phyloP scores from a whole-genome alignment of 2,797 vertebrate genomes.

The Gymnopithys bicolor region DNA sequence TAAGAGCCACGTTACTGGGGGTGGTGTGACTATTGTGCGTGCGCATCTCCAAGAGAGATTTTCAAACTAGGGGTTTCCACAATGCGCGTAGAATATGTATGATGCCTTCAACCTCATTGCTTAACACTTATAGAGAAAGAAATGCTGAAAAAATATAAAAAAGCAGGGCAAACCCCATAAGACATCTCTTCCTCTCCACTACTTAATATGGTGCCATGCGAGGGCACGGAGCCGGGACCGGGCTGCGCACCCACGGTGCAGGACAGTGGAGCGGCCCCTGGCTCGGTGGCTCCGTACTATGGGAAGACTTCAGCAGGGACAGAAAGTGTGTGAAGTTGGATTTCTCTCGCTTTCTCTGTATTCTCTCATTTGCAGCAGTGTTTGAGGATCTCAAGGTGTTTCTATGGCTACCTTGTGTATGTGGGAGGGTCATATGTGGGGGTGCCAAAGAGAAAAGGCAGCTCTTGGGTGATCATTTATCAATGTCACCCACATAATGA shows the following conservation, averaged over 20 bases:
- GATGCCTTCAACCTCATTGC: background rate
- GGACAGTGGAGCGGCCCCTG: slow-evolving; percentile 5
- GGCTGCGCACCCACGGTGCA: background rate
- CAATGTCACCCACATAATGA: slow-evolving; percentile 99
- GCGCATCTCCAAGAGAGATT: background rate
- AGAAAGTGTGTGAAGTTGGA: slow-evolving; percentile 50
- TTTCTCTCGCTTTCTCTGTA: slow-evolving; percentile 46
- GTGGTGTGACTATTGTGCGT: background rate
- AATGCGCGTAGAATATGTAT: background rate
- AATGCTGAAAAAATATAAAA: background rate
- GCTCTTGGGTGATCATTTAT: slow-evolving; percentile 99
- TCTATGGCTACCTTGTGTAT: slow-evolving; percentile 93
- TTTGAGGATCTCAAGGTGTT: slow-evolving; percentile 88
- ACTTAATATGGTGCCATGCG: background rate
- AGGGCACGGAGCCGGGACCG: background rate
- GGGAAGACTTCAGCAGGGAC: background rate
- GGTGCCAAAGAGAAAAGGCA: slow-evolving; percentile 93
- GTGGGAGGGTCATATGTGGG: slow-evolving; percentile 89
- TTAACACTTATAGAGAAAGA: background rate
- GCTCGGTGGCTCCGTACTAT: background rate
- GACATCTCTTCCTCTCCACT: background rate
- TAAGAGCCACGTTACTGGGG: background rate
- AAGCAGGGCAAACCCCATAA: background rate
- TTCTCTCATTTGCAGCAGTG: slow-evolving; percentile 79
- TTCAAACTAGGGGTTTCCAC: background rate